Evolutionary conservation across 2,888 invertebrate species (phyloP).

Genomic region (Carcina quercana): DNA sequence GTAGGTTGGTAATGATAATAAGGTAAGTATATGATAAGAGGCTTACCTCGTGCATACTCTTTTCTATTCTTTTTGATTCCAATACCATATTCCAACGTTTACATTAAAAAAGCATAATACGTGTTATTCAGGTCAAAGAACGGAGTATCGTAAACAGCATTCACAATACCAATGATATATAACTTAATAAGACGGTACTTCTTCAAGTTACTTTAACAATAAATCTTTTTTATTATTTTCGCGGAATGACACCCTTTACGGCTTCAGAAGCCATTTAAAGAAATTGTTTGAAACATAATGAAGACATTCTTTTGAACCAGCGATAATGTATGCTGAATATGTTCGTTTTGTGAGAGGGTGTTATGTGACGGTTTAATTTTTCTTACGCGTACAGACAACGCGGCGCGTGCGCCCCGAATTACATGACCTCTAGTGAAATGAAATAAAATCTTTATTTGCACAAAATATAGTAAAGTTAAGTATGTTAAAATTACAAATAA

Average conservation of each 20-base stretch:
- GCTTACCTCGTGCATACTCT: too few relatives aligned
- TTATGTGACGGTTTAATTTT: constrained; percentile 5
- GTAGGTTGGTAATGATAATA: too few relatives aligned
- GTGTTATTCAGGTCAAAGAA: constrained; percentile 3
- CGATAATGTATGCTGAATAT: constrained; percentile 23
- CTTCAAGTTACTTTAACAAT: constrained; percentile 37
- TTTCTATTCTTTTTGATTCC: too few relatives aligned
- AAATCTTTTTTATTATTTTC: constrained; percentile 53
- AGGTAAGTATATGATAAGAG: constrained; percentile 11
- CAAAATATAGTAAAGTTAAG: too few relatives aligned
- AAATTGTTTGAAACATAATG: constrained; percentile 34
- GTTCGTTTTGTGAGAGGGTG: constrained; percentile 10
- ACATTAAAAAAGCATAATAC: not conserved
- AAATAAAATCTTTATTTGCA: too few relatives aligned
- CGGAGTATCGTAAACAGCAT: not conserved
- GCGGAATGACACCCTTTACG: constrained; percentile 45
- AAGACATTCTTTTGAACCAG: constrained; percentile 32
- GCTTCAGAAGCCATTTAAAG: constrained; percentile 43
- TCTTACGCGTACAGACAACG: too few relatives aligned
- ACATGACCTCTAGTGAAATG: too few relatives aligned
- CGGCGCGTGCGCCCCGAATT: too few relatives aligned
- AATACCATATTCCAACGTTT: too few relatives aligned
- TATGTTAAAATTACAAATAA: too few relatives aligned
- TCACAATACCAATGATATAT: constrained; percentile 6
- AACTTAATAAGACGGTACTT: constrained; percentile 32